Conservation (phyloP, 2,797 vertebrate genomes). For the Apodemus agrarius region DNA sequence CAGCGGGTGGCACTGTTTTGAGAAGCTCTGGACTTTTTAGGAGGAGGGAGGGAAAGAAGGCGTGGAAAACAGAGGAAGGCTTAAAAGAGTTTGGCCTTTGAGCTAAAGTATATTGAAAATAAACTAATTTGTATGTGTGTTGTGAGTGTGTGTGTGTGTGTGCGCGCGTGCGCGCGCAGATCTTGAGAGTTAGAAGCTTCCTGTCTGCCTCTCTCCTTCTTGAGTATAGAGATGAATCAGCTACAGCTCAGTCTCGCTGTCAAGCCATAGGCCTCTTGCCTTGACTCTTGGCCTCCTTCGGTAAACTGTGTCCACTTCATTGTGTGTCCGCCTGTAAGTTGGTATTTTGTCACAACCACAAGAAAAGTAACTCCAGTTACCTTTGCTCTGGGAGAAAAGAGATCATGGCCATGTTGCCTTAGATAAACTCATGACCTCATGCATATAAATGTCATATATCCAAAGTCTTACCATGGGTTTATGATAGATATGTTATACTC, state of each 20-base stretch:
- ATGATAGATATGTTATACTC: background rate
- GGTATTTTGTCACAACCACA: background rate
- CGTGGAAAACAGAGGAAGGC: background rate
- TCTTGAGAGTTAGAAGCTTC: background rate
- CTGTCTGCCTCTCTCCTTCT: background rate
- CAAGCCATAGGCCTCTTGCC: background rate
- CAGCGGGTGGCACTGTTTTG: background rate
- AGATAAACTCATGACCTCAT: background rate
- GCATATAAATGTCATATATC: background rate
- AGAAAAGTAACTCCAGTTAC: background rate
- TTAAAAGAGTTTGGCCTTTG: background rate
- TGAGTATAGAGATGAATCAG: background rate
- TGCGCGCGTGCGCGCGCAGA: no score
- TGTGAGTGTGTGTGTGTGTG: no score
- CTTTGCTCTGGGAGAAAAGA: conserved; percentile 16
- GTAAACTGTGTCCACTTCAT: background rate
- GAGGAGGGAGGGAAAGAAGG: background rate
- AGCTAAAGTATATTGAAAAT: background rate
- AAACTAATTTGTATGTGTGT: no score
- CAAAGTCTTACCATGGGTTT: background rate
- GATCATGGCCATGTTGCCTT: background rate
- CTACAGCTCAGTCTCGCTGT: background rate
- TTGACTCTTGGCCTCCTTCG: background rate
- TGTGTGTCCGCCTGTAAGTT: background rate
- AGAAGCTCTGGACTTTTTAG: background rate